phyloP scores from a whole-genome alignment of 2,888 invertebrate genomes.

The Trilocha varians region DNA sequence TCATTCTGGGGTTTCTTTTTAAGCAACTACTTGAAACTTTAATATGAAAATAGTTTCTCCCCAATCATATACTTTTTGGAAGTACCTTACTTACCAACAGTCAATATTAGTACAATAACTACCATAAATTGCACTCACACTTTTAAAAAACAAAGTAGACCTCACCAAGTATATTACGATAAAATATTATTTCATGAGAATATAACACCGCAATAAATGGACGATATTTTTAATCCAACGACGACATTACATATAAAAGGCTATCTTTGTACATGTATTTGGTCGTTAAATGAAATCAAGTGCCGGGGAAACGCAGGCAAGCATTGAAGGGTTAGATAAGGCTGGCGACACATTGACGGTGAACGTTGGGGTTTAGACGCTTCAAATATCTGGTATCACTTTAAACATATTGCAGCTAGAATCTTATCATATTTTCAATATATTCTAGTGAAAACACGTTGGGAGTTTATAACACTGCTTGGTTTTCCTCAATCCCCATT shows the following conservation, averaged over 20 bases:
- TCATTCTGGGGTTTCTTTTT: too few relatives aligned
- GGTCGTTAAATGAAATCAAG: slow-evolving; percentile 49
- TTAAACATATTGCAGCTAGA: too few relatives aligned
- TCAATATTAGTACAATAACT: too few relatives aligned
- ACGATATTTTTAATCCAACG: not conserved
- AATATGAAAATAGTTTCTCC: too few relatives aligned
- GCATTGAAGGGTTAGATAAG: slow-evolving; percentile 24
- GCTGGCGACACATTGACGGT: slow-evolving; percentile 15
- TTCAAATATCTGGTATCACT: not conserved
- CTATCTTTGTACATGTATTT: slow-evolving; percentile 44
- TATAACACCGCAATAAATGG: not conserved
- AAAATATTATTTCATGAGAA: not conserved
- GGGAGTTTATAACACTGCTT: too few relatives aligned
- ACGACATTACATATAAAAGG: slow-evolving; percentile 38
- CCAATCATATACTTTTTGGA: too few relatives aligned
- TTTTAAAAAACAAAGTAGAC: slow-evolving; percentile 12
- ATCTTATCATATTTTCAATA: too few relatives aligned
- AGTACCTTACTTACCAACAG: too few relatives aligned
- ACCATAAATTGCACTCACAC: too few relatives aligned
- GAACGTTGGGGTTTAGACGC: not conserved
- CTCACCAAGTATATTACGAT: slow-evolving; percentile 6
- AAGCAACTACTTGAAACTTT: too few relatives aligned
- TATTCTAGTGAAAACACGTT: too few relatives aligned
- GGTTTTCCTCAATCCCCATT: too few relatives aligned
- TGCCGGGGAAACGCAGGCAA: slow-evolving; percentile 23